Base-by-base conservation (phyloP, 2,888 invertebrate genomes). In the Tryphoninae sp. region DNA sequence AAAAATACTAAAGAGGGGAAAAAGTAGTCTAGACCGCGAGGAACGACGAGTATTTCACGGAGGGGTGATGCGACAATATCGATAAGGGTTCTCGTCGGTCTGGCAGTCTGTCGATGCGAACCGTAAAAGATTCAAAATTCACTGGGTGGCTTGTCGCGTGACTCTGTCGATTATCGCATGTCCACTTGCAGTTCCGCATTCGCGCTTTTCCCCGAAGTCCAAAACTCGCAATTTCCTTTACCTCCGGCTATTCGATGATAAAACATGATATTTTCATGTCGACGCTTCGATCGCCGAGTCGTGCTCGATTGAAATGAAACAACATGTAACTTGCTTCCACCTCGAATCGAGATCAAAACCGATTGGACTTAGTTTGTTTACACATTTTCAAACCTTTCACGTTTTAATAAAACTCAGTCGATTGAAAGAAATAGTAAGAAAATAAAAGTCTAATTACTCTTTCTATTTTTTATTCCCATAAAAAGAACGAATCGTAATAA, bases 101-200 rank as follows among this genome's bases (percentile, higher is more conserved):
- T 23, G 19, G 3, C 19, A 19, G 64, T 62, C 33, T 13, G 11
- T 51, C 74, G 7, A 11, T 13, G 45, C 49, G 55, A 45, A 23
- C n/a, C 13, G 42, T 23, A 9, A 69, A 74, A 62, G 62, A 64
- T 16, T 69, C 55, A 8, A 22, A 45, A 51, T 67, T 53, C 16
- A 11, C 16, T 22, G 9, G 19, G 58, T 8, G n/a, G 73, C 22
- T 26, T 19, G 62, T 84, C 77, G 85, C 85, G 84, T 85, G 85
- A 76, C 69, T 16, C 33, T 83, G 74, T 79, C 74, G 80, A 84
- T 85, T 85, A 83, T 83, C 53, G 83, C 82, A 82, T 85, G 83
- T 65, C 62, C 77, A 75, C 78, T 68, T 80, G 83, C 82, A 80
- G 72, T 80, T 79, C 53, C 76, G 72, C 80, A 55, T 78, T 69